These are phyloP conservation scores for Hylaeus volcanicus DNA, from an alignment of 1,140 invertebrate species.

Conservation along the genomic window DNA sequence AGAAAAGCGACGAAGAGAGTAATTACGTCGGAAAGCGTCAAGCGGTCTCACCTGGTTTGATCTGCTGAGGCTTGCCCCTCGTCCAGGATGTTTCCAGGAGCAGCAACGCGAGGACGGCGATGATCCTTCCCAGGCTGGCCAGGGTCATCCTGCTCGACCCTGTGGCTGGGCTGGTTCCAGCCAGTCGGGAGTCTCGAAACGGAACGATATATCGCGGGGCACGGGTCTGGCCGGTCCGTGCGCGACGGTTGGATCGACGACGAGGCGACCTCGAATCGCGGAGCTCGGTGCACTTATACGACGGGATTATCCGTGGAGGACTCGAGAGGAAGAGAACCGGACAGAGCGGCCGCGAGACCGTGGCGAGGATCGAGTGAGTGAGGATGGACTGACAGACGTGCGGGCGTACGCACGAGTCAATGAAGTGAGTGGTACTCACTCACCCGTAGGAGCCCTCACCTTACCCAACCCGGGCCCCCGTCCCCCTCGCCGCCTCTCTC, in stretches of 20 bases:
- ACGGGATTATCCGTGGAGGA: background rate
- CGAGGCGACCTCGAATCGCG: slow-evolving; percentile 17
- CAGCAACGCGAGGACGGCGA: slow-evolving; percentile 55
- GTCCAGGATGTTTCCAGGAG: slow-evolving; percentile 55
- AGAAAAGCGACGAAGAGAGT: too few species aligned
- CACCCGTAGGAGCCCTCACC: slow-evolving; percentile 70
- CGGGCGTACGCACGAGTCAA: slow-evolving; percentile 73
- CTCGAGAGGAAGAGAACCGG: slow-evolving; percentile 33
- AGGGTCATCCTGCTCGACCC: slow-evolving; percentile 59
- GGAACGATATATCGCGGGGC: background rate
- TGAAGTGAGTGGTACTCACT: slow-evolving; percentile 73
- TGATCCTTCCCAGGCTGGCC: slow-evolving; percentile 58
- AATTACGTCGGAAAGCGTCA: too few species aligned
- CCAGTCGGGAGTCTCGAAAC: slow-evolving; percentile 1
- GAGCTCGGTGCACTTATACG: slow-evolving; percentile 32
- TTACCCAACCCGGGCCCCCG: slow-evolving; percentile 67
- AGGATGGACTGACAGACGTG: slow-evolving; percentile 67
- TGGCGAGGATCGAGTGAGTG: slow-evolving; percentile 58
- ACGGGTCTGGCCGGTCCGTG: too few species aligned
- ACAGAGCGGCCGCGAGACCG: slow-evolving; percentile 55
- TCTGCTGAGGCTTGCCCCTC: slow-evolving; percentile 67
- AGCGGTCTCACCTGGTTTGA: slow-evolving; percentile 70
- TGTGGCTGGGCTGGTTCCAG: slow-evolving; percentile 33
- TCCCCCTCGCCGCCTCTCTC: slow-evolving; percentile 56
- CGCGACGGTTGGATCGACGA: background rate